Evolutionary conservation across 2,888 invertebrate species (phyloP), one percentile per base, ranked within the genome.

Genomic region (Gnatocerus cornutus): DNA sequence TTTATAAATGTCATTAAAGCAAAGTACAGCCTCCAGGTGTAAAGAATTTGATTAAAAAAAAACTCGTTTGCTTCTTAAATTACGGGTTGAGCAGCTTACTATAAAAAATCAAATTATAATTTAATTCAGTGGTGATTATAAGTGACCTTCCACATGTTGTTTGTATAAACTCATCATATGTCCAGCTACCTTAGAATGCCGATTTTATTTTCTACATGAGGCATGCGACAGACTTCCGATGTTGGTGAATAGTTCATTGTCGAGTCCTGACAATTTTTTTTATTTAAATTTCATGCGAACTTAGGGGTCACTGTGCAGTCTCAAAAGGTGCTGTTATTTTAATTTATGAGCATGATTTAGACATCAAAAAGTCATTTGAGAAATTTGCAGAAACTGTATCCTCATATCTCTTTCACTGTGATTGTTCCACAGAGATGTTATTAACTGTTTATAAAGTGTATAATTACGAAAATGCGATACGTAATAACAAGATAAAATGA

Each of bases 241-340:
- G 55, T 61, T 71, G 56, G 68, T 65, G 71, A 71, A 71, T 71
- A 68, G 61, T 55, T 65, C 68, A 68, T 71, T 71, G 71, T 71
- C 29, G 50, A 37, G 39, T 27, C 14, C 39, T 14, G 9, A 14
- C 3, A 58, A 8, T 61, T 53, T 70, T 67, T 62, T 66, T 39
- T 16, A 41, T 56, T 56, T 16, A 21, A 43, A 41, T 56, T 56
- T 56, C 37, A 67, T 39, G 16, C 48, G 55, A 43, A 61, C 61
- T 39, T 8, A 43, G 43, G 41, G 45, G 29, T 56, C 52, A 52
- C 30, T 10, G 30, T 29, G 29, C 53, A 53, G 9, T n/a, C 14
- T 50, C 9, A 21, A 9, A n/a, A 6, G 37, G 14, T 16, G 53
- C 37, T 53, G 53, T 37, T 53, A 37, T 37, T 50, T 12, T 50